A percentile compares a stretch with the other conserved stretches of the same genome.
Evolutionary conservation across 1,140 invertebrate genomes (phyloP).

Genomic region (Andrena cerasifolii): DNA sequence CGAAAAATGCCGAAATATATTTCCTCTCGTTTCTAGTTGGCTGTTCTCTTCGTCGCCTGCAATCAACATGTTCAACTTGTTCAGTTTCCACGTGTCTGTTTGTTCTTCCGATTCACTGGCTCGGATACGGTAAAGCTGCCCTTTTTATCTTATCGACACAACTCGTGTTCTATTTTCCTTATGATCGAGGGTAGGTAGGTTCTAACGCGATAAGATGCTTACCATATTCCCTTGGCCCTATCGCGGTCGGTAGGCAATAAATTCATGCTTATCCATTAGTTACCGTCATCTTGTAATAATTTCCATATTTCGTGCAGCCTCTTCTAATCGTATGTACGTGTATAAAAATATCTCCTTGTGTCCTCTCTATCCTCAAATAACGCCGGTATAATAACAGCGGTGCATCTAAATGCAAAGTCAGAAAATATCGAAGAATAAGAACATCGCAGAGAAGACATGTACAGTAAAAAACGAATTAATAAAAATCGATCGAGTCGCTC

Average conservation of each 20-base stretch:
- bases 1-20: too few relatives aligned
- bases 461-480: too few relatives aligned
- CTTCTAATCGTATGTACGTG: background rate
- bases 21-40: too few relatives aligned
- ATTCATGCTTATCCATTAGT: background rate
- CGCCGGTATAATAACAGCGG: too few relatives aligned
- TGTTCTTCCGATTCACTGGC: background rate
- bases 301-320: background rate
- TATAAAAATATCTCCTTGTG: too few relatives aligned
- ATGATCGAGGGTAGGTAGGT: constrained; percentile 14
- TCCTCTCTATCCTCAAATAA: too few relatives aligned
- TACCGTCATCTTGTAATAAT: too few relatives aligned
- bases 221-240: background rate
- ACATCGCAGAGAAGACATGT: too few relatives aligned
- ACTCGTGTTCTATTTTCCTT: constrained; percentile 8
- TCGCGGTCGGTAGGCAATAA: background rate
- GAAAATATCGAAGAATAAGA: too few relatives aligned
- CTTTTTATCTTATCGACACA: constrained; percentile 55
- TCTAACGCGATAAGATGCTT: constrained; percentile 4
- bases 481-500: too few relatives aligned
- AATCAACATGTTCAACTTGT: too few relatives aligned
- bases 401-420: too few relatives aligned
- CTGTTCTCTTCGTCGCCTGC: background rate
- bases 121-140: background rate
- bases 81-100: constrained; percentile 4